A percentile compares a stretch with the other conserved stretches of the same genome.
Evolutionary conservation across 2,888 invertebrate species (phyloP).

Genomic region (Automeris io): DNA sequence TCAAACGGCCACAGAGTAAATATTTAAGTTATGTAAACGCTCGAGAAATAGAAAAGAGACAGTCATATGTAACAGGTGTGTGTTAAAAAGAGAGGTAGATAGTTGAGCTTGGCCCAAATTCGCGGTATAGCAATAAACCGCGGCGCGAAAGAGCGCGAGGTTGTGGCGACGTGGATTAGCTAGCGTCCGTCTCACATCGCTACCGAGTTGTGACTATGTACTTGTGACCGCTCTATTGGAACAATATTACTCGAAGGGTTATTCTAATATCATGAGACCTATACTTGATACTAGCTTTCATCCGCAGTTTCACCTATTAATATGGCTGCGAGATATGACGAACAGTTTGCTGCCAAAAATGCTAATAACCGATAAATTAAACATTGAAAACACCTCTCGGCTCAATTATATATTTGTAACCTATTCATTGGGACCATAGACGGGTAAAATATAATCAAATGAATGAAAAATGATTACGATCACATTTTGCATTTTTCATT

Average conservation of each 20-base stretch:
- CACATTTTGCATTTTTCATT: too few relatives aligned
- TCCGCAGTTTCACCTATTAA: too few relatives aligned
- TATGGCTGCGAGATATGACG: too few relatives aligned
- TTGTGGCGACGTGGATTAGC: slow-evolving; percentile 43
- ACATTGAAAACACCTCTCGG: too few relatives aligned
- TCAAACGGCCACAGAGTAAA: slow-evolving; percentile 52
- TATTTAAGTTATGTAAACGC: slow-evolving; percentile 46
- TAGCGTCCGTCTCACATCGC: slow-evolving; percentile 72
- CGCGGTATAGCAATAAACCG: slow-evolving; percentile 49
- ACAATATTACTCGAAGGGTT: slow-evolving; percentile 37
- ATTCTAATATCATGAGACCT: too few relatives aligned
- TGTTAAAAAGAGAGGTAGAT: slow-evolving; percentile 39
- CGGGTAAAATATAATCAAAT: too few relatives aligned
- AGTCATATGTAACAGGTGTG: slow-evolving; percentile 20
- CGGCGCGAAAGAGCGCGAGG: slow-evolving; percentile 59
- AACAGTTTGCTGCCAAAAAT: too few relatives aligned
- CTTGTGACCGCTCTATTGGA: slow-evolving; percentile 51
- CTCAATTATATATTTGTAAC: too few relatives aligned
- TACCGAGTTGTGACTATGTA: slow-evolving; percentile 68
- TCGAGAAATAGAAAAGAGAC: slow-evolving; percentile 53
- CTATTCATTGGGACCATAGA: too few relatives aligned
- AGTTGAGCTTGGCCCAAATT: slow-evolving; percentile 60
- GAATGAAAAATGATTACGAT: too few relatives aligned
- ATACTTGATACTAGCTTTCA: too few relatives aligned
- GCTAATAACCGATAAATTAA: too few relatives aligned